Base-by-base conservation (phyloP, 2,888 invertebrate genomes). In the Drosophila fulvimacula region DNA sequence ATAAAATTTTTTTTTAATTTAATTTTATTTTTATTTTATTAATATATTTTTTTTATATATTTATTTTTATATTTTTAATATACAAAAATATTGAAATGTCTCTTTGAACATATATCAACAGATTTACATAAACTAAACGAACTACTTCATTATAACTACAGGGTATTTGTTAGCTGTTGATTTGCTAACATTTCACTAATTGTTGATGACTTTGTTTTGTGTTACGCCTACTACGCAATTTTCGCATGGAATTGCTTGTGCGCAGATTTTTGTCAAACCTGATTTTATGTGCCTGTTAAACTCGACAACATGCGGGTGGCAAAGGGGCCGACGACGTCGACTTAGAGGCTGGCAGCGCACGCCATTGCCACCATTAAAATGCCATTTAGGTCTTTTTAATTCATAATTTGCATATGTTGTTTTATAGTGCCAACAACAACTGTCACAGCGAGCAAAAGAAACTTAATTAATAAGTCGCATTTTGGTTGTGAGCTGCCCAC, bases 391-490 rank as follows among this genome's bases (percentile, higher is more conserved):
- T 73, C 70, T 76, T 58, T 44, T 58, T 52, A 76, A 77, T 82
- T 73, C 71, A 80, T 81, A 73, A 85, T 85, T 85, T 85, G 84
- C 85, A 85, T 85, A 84, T 76, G 61, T 67, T 69, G 56, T 63
- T 68, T 80, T 70, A 76, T 65, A 68, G 73, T 71, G 76, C 65
- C 51, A 64, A 61, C 13, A 58, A 51, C 55, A 69, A 76, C 76
- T 72, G 75, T 63, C 56, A 44, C 66, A 63, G 71, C 27, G 46
- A 39, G 53, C 68, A 60, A 67, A 81, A 76, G 75, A 82, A 81
- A 83, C 85, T 82, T 85, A 82, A 85, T 84, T 84, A 84, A 85
- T 84, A 84, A 85, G 85, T 73, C 83, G 81, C 80, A 73, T 76
- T 83, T 85, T 80, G 81, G 80, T 71, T 70, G 56, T 44, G 78